phyloP scores from a whole-genome alignment of 1,140 invertebrate genomes.

The Bombus polaris region DNA sequence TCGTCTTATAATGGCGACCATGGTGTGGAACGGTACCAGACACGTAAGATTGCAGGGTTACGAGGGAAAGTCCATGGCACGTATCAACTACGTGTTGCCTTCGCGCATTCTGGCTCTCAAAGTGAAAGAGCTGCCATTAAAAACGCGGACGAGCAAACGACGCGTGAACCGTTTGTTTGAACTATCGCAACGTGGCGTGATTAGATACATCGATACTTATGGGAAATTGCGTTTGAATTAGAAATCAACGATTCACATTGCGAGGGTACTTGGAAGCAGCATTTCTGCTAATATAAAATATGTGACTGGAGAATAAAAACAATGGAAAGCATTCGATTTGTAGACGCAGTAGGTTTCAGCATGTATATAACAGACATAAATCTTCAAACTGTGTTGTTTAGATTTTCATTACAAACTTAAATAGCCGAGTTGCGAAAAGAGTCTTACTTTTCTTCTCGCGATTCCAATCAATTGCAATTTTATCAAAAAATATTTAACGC shows the following conservation, averaged over 20 bases:
- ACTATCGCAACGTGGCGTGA: background rate
- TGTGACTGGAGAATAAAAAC: too few species aligned
- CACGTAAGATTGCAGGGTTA: constrained; percentile 65
- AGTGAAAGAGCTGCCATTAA: constrained; percentile 70
- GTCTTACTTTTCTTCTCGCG: too few species aligned
- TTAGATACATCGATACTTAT: background rate
- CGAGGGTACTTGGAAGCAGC: background rate
- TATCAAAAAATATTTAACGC: too few species aligned
- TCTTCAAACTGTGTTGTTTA: too few species aligned
- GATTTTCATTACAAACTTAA: too few species aligned
- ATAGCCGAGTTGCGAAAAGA: too few species aligned
- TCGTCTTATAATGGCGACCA: constrained; percentile 26
- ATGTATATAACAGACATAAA: too few species aligned
- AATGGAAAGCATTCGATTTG: too few species aligned
- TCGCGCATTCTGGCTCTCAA: constrained; percentile 73
- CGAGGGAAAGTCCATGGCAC: constrained; percentile 65
- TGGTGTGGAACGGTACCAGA: constrained; percentile 28
- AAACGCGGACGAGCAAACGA: constrained; percentile 50
- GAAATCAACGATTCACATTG: too few species aligned
- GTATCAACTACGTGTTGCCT: constrained; percentile 65
- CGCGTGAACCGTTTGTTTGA: constrained; percentile 19
- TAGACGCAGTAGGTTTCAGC: too few species aligned
- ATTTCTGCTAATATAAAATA: background rate
- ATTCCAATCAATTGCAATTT: too few species aligned
- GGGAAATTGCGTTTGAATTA: background rate